Conservation (phyloP, 2,888 invertebrate species). For the Danaus chrysippus region DNA sequence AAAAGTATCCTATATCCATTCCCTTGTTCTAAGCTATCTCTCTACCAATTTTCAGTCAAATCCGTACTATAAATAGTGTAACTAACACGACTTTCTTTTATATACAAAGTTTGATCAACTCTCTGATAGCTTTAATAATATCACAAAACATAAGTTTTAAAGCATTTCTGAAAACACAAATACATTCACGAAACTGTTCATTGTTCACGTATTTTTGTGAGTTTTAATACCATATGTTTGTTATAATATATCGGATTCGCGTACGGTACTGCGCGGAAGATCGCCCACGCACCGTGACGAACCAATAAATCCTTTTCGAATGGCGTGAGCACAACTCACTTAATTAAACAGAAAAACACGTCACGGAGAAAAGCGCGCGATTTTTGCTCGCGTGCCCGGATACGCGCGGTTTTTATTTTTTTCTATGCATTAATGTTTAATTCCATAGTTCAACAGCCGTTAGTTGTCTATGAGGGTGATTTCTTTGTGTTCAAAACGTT, state of each 20-base stretch:
- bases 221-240: too few relatives aligned
- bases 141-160: too few relatives aligned
- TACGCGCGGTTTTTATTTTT: constrained; percentile 42
- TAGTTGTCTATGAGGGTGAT: constrained; percentile 24
- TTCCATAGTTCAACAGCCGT: constrained; percentile 34
- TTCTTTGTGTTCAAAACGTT: neutral
- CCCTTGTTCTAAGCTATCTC: too few relatives aligned
- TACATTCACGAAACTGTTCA: too few relatives aligned
- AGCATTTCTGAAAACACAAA: too few relatives aligned
- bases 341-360: constrained; percentile 47
- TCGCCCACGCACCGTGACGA: constrained; percentile 30
- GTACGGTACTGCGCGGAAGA: constrained; percentile 27
- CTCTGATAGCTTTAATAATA: too few relatives aligned
- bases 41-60: too few relatives aligned
- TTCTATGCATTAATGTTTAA: constrained; percentile 37
- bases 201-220: too few relatives aligned
- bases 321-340: constrained; percentile 31
- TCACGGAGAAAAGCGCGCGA: constrained; percentile 41
- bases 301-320: constrained; percentile 33
- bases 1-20: too few relatives aligned
- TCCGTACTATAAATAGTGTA: too few relatives aligned
- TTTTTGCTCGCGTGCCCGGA: constrained; percentile 41
- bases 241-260: neutral
- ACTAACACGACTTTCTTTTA: too few relatives aligned
- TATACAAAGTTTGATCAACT: too few relatives aligned